Evolutionary conservation across 2,797 vertebrate species (phyloP).

Genomic region (Triplophysa yarkandensis): DNA sequence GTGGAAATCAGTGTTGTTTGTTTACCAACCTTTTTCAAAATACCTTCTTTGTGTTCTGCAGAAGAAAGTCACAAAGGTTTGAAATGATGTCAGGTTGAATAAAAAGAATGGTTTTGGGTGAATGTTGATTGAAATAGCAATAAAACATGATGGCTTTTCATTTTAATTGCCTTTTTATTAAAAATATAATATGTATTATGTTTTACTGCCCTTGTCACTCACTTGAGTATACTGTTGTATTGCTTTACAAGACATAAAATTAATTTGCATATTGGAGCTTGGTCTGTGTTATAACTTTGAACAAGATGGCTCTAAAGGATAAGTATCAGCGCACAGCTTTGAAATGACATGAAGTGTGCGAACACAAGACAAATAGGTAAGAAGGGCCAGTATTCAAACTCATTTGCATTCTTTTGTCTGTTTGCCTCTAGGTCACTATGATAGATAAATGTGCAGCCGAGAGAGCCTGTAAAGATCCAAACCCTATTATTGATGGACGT

Average conservation of each 20-base stretch:
- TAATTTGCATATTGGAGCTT: neutral
- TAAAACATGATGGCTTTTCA: neutral
- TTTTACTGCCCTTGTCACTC: neutral
- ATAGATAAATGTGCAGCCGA: conserved; percentile 88
- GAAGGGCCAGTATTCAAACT: neutral
- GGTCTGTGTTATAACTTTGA: neutral
- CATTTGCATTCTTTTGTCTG: conserved; percentile 1
- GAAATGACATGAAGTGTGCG: conserved; percentile 6
- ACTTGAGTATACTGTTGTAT: neutral
- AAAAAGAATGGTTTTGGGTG: too few species aligned
- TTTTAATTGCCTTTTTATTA: neutral
- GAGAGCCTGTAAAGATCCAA: conserved; percentile 91
- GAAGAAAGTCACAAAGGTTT: too few species aligned
- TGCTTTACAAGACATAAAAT: neutral
- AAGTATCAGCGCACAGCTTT: neutral
- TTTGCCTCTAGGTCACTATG: conserved; percentile 89
- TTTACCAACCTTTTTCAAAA: too few species aligned
- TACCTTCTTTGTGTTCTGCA: too few species aligned
- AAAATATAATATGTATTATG: neutral
- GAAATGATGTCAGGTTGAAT: too few species aligned
- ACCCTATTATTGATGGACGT: conserved; percentile 95
- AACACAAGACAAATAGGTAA: conserved; percentile 20
- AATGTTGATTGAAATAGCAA: neutral
- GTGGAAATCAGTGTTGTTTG: too few species aligned
- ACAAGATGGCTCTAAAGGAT: neutral